Base-by-base conservation (phyloP, 2,888 invertebrate genomes). In the Cyrtodaria siliqua region DNA sequence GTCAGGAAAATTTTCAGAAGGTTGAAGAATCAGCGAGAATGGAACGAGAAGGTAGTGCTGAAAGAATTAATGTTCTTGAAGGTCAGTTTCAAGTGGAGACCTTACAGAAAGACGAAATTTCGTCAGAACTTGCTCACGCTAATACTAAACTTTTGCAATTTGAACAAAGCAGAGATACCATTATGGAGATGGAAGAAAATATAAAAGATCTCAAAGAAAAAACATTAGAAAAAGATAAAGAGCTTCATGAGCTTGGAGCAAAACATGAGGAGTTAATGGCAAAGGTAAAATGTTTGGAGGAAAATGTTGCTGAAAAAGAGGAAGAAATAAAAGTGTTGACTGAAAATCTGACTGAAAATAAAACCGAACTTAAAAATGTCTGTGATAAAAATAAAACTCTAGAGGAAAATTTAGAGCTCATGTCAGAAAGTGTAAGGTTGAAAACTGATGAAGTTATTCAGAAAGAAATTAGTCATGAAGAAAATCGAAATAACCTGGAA, bases 121-220 rank as follows among this genome's bases (percentile, higher is more conserved):
- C 86, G 3, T 71, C 82, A 24, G 88, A 90, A 69, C 79, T 89
- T 44, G 75, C 85, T 50, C 83, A 83, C 53, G 86, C 87, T 16
- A 89, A 89, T 61, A 89, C 86, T 0, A 87, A 87, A 57, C 79
- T 87, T 6, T 62, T 88, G 2, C 86, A 90, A 59, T 56, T 89
- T 16, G 83, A 89, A 63, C 87, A 88, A 72, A 81, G 79, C 24
- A 86, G 79, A 71, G 84, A 84, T 20, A 88, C 86, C 23, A 85
- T 88, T 18, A 73, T 75, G 44, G 88, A 89, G 57, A 74, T 88
- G 55, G 87, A 88, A 52, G 70, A 75, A 44, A 79, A 83, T 47
- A 67, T 84, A 23, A 61, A 55, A 27, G 49, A 76, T 40, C 40
- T 84, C 26, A 60, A 62, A 29, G 44, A 72, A 56, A 52, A 55